Evolutionary conservation across 2,113 vertebrate genomes (phyloP), one percentile per base, ranked within the genome.

Genomic region (Salvelinus namaycush): DNA sequence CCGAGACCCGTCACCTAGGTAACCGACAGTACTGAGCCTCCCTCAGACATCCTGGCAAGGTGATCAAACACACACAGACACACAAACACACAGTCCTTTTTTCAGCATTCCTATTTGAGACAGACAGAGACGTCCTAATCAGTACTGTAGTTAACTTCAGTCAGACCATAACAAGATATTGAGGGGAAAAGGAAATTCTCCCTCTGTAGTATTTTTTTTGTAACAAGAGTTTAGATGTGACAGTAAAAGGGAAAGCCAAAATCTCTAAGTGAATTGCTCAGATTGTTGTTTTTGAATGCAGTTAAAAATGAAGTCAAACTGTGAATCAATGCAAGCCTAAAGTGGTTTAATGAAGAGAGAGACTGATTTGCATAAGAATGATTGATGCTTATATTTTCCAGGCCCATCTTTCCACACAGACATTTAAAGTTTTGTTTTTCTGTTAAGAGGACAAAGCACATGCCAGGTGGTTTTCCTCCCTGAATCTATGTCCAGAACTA

Each of bases 21-120:
- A 91, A 89, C 86, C 70, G 44, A 69, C 82, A 79, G 74, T 77
- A 75, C 81, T 84, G 76, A 76, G 73, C 65, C 67, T 74, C 75
- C 79, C 60, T 27, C 74, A 89, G 84, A 89, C 87, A 84, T 84
- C 54, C 80, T 80, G 84, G 85, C 84, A 88, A 89, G 84, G 80
- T 88, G 72, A 82, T 66, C 27, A 68, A 75, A 27, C 72, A 72
- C 70, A 81, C 57, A 76, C 74, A 59, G 51, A 78, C 71, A 75
- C 57, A 68, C 51, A 24, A 11, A 74, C 62, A 79, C 34, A 70
- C 74, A 48, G n/a, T 68, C 16, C 9, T 68, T 3, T 68, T 3
- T 16, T 68, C 29, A 68, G 29, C 8, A 39, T 20, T 13, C 14
- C 31, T 3, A n/a, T 18, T 14, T 29, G 26, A 7, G 14, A 44